Percentiles rank a stretch among this genome's conserved stretches.
Evolutionary conservation across 2,113 vertebrate genomes (phyloP).

Genomic region (Amphilophus citrinellus): DNA sequence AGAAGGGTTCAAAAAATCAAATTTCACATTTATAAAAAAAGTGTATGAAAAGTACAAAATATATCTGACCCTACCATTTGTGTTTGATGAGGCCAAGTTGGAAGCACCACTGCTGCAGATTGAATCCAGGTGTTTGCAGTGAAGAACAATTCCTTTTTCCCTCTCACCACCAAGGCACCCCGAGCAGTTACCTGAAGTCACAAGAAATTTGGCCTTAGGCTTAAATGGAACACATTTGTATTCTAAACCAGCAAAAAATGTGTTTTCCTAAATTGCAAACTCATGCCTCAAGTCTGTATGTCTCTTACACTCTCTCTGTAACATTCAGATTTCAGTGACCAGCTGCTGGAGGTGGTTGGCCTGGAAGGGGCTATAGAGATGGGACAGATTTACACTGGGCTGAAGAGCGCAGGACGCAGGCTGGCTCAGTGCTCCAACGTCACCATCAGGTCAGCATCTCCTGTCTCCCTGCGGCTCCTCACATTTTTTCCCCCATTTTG

Average conservation of each 20-base stretch:
- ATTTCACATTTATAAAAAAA: background rate
- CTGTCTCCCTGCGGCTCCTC: background rate
- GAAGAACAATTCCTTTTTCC: background rate
- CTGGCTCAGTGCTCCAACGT: slow-evolving; percentile 92
- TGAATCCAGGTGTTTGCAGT: background rate
- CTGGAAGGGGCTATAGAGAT: slow-evolving; percentile 97
- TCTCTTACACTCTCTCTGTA: background rate
- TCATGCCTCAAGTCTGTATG: background rate
- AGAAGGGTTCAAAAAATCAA: background rate
- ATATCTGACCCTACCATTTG: background rate
- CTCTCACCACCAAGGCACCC: background rate
- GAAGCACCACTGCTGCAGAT: background rate
- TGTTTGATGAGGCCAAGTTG: background rate
- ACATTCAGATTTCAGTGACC: slow-evolving; percentile 90
- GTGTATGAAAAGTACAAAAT: background rate
- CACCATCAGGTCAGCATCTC: slow-evolving; percentile 88
- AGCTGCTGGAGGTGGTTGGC: slow-evolving; percentile 93
- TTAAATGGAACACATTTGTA: background rate
- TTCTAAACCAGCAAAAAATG: background rate
- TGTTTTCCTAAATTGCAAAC: background rate
- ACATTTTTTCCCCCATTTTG: background rate
- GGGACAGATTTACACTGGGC: slow-evolving; percentile 97
- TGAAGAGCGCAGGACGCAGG: slow-evolving; percentile 94
- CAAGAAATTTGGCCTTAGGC: background rate
- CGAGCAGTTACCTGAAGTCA: background rate